Evolutionary conservation across 2,797 vertebrate genomes (phyloP), one percentile per base, ranked within the genome.

Genomic region (Gymnocypris eckloni): DNA sequence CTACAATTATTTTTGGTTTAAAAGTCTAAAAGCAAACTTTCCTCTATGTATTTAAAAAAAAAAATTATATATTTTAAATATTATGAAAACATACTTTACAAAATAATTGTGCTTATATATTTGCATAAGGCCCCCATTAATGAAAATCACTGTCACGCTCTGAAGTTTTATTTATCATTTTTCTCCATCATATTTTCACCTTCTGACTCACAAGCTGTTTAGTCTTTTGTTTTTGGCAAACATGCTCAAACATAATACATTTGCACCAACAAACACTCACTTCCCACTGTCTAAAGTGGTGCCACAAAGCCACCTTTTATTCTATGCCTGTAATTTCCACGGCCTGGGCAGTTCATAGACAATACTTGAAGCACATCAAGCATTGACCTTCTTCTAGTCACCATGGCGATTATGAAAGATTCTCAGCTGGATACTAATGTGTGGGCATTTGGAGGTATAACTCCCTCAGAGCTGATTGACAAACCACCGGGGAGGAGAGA

Each of bases 401-500:
- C 88, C 84, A 84, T 87, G 81, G 86, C 86, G 80, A 90, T 90
- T 90, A 86, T 89, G 85, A 89, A 89, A 87, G 85, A 85, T 82
- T 54, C 76, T 87, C 82, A 54, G 69, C 78, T 54, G 85, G 75
- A 83, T 83, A 80, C 79, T 90, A 88, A 88, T 88, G 79, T 73
- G 79, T 79, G 54, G 75, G 81, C 86, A 82, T 79, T 71, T 79
- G 79, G 88, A 87, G 69, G 84, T 86, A 83, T 73, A 61, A 78
- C 78, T 88, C 85, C 82, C 85, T 77, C 69, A 54, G 79, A 85
- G 84, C 79, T 87, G 86, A 90, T 78, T 86, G 90, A 86, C 72
- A 83, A 87, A 88, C 77, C 86, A 88, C 78, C 37, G 48, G 75
- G 70, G 82, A 87, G 83, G 83, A 89, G 79, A 86, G 83, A 89